Evolutionary conservation across 2,888 invertebrate species (phyloP).

Genomic region (Steromphala cineraria): DNA sequence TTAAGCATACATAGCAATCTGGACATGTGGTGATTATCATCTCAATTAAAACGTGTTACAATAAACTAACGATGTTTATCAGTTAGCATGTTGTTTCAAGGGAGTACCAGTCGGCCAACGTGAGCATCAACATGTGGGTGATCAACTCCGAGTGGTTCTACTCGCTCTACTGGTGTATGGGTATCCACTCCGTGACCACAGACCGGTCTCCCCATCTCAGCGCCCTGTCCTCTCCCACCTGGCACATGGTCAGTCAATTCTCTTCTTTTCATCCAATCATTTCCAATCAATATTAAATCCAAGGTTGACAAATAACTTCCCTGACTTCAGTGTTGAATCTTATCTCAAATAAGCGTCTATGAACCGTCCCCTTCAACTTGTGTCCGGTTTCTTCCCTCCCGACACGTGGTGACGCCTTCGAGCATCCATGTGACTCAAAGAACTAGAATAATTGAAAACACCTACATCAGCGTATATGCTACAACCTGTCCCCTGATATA

Average conservation of each 20-base stretch:
- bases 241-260: constrained; percentile 59
- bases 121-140: constrained; percentile 56
- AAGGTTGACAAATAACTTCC: too few species aligned
- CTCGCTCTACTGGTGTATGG: constrained; percentile 71
- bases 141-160: constrained; percentile 68
- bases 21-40: neutral
- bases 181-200: constrained; percentile 58
- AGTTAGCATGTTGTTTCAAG: constrained; percentile 32
- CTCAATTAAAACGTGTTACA: neutral
- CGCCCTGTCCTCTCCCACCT: constrained; percentile 54
- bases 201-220: constrained; percentile 51
- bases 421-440: too few species aligned
- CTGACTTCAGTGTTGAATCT: too few species aligned
- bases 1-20: neutral
- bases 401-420: too few species aligned
- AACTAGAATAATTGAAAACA: too few species aligned
- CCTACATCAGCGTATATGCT: too few species aligned
- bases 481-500: too few species aligned
- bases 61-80: neutral
- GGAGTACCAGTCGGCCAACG: constrained; percentile 44
- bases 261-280: too few species aligned
- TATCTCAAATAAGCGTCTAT: too few species aligned
- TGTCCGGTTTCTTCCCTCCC: too few species aligned
- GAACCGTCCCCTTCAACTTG: too few species aligned
- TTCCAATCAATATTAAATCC: too few species aligned